Evolutionary conservation across 2,888 invertebrate genomes (phyloP).

Genomic region (Watsonalla binaria): DNA sequence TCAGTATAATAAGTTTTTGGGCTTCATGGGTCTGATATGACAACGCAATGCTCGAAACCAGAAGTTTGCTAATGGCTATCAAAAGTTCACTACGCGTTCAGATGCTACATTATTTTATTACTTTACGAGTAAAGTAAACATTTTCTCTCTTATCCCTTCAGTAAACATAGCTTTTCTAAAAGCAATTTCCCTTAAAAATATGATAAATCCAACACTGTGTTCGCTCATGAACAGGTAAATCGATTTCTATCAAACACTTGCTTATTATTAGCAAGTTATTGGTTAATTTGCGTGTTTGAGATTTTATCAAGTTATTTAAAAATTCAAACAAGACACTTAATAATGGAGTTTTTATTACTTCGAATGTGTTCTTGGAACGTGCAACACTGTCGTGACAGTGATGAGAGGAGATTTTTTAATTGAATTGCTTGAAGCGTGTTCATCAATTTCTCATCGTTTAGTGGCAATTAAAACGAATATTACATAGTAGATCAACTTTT

Average conservation of each 20-base stretch:
- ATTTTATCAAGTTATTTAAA: not conserved
- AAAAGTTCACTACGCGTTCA: no score
- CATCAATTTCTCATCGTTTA: conserved; percentile 31
- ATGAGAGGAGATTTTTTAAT: conserved; percentile 22
- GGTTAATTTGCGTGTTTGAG: not conserved
- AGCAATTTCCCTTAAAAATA: not conserved
- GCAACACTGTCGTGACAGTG: conserved; percentile 15
- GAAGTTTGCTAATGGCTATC: no score
- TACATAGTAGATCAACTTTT: conserved; percentile 10
- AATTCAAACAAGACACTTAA: not conserved
- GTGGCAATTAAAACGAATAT: conserved; percentile 35
- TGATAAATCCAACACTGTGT: not conserved
- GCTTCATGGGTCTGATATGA: no score
- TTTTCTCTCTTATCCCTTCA: no score
- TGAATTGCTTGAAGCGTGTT: conserved; percentile 39
- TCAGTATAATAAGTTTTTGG: no score
- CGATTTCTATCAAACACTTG: not conserved
- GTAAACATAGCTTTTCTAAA: not conserved
- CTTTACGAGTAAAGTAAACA: no score
- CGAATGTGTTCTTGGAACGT: not conserved
- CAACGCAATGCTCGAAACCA: no score
- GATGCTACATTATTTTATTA: no score
- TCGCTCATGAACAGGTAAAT: not conserved
- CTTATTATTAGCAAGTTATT: not conserved
- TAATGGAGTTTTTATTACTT: not conserved